A percentile compares a stretch with the other conserved stretches of the same genome.
Evolutionary conservation across 2,797 vertebrate genomes (phyloP).

Genomic region (Pogonophryne albipinna): DNA sequence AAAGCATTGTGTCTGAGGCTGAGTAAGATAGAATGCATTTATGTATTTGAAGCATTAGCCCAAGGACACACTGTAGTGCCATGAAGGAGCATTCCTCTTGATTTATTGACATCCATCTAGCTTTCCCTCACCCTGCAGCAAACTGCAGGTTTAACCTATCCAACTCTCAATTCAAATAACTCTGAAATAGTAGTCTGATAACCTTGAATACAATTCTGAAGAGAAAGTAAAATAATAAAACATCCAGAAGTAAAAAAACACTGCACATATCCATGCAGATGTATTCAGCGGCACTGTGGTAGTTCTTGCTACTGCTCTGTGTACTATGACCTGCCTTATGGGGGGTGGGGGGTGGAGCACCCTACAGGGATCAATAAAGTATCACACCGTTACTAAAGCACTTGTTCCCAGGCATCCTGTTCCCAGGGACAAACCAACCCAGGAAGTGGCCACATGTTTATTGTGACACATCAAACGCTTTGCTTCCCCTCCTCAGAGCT

Average conservation of each 20-base stretch:
- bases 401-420: conserved; percentile 39
- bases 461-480: conserved; percentile 8
- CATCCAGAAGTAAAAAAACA: neutral
- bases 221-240: conserved; percentile 10
- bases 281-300: neutral
- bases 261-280: neutral
- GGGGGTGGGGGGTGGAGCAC: neutral
- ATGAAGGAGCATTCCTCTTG: conserved; percentile 27
- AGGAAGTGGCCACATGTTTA: conserved; percentile 37
- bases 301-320: conserved; percentile 11
- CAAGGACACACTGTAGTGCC: conserved; percentile 33
- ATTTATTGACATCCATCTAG: conserved; percentile 39
- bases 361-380: conserved; percentile 38
- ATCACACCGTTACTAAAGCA: conserved; percentile 37
- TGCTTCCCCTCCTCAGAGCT: conserved; percentile 35
- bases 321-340: conserved; percentile 27
- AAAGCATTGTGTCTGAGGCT: conserved; percentile 35
- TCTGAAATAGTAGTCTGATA: conserved; percentile 12
- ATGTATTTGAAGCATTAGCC: conserved; percentile 23
- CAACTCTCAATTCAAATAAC: neutral
- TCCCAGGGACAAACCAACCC: conserved; percentile 24
- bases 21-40: conserved; percentile 46
- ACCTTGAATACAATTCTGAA: conserved; percentile 31
- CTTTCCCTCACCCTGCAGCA: neutral
- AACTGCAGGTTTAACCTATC: conserved; percentile 15